phyloP scores from a whole-genome alignment of 1,140 invertebrate species.

The Macrosteles quadrilineatus region DNA sequence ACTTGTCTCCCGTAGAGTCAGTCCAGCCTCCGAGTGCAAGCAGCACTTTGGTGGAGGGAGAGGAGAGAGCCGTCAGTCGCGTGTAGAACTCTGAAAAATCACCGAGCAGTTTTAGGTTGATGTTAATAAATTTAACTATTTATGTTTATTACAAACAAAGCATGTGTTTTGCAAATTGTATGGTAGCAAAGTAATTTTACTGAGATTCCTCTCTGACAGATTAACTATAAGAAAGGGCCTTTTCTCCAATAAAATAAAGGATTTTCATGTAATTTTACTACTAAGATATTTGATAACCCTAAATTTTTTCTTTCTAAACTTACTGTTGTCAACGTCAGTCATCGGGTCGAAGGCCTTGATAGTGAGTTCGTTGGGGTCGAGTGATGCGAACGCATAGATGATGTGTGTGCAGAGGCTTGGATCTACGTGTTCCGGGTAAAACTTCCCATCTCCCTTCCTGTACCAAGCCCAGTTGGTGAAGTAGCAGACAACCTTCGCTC shows the following conservation, averaged over 20 bases:
- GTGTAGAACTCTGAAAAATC: slow-evolving; percentile 71
- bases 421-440: slow-evolving; percentile 83
- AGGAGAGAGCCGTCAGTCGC: slow-evolving; percentile 45
- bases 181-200: no score
- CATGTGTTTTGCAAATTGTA: no score
- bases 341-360: slow-evolving; percentile 80
- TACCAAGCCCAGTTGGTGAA: slow-evolving; percentile 90
- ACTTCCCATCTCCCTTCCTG: slow-evolving; percentile 77
- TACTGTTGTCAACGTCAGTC: slow-evolving; percentile 83
- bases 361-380: slow-evolving; percentile 72
- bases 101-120: no score
- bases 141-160: no score
- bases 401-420: slow-evolving; percentile 80
- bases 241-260: no score
- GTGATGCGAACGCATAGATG: slow-evolving; percentile 86
- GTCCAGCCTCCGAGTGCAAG: slow-evolving; percentile 90
- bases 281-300: no score
- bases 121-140: no score
- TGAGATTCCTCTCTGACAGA: no score
- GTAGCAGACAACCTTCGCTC: slow-evolving; percentile 75
- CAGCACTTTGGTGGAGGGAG: slow-evolving; percentile 55
- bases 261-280: no score
- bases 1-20: slow-evolving; percentile 81
- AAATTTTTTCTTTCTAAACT: no score
- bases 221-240: no score